These are phyloP conservation scores for Caenorhabditis macrosperma DNA, from an alignment of 2,888 invertebrate species.

Conservation along the genomic window DNA sequence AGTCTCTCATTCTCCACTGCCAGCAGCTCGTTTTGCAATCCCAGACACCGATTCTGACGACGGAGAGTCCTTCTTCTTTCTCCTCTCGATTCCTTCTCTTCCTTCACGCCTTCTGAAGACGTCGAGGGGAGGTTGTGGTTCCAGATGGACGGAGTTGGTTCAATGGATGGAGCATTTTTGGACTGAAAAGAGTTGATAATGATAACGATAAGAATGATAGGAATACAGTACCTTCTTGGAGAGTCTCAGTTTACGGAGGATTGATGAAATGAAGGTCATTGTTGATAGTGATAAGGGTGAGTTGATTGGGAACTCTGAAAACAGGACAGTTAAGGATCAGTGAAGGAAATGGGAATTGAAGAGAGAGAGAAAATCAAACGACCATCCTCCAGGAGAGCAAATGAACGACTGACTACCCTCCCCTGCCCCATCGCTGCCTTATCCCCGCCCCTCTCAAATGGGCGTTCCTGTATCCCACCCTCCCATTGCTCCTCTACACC, in stretches of 20 bases:
- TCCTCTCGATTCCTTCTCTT: slow-evolving; percentile 1
- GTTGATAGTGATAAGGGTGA: too few species aligned
- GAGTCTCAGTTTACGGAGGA: not conserved
- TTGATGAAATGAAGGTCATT: too few species aligned
- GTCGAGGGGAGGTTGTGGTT: not conserved
- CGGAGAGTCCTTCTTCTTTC: slow-evolving; percentile 30
- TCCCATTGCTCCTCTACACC: too few species aligned
- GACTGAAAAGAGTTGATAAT: not conserved
- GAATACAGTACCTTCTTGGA: not conserved
- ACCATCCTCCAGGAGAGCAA: too few species aligned
- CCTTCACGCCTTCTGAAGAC: not conserved
- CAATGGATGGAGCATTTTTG: not conserved
- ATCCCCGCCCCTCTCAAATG: too few species aligned
- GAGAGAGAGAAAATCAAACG: too few species aligned
- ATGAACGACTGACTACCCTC: too few species aligned
- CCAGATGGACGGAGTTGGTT: not conserved
- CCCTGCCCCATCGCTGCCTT: too few species aligned
- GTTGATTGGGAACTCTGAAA: too few species aligned
- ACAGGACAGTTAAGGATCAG: too few species aligned
- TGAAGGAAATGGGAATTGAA: too few species aligned
- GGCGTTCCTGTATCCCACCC: too few species aligned
- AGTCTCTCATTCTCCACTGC: slow-evolving; percentile 16
- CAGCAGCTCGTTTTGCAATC: slow-evolving; percentile 30
- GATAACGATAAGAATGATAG: not conserved
- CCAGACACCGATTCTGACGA: slow-evolving; percentile 24